Evolutionary conservation across 1,140 invertebrate genomes (phyloP), one percentile per base, ranked within the genome.

Genomic region (Melitaea cinxia): DNA sequence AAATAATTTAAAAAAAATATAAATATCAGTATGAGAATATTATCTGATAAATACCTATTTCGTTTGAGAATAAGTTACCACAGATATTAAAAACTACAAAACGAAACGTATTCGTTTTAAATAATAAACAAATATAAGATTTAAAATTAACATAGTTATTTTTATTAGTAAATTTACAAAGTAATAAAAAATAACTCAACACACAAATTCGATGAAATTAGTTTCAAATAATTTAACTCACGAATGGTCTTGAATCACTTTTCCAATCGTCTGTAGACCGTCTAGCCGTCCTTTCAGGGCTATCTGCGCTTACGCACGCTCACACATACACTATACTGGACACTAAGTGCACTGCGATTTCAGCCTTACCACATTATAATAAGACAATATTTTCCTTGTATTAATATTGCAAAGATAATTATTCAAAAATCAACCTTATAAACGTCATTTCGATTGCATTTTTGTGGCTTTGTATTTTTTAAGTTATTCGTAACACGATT

Each of bases 251-350:
- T 14, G 26, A 55, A 37, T 58, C 47, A 42, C 19, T 39, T 58
- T 47, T 26, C 33, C 63, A 45, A 52, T 42, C 56, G 81, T 83
- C 78, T 83, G 75, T 76, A 72, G 52, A 70, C 71, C 60, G 81
- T 83, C 81, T 81, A 83, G 77, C 57, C 54, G 39, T 59, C 66
- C 73, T 66, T 75, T 49, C 52, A 70, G 55, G 72, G 73, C 73
- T 83, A 76, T 77, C 76, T 60, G 73, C 72, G 75, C 68, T 61
- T 68, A 77, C 79, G 71, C 71, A 75, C 65, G 47, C 68, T 72
- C 66, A 65, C 69, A 66, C 69, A 68, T 55, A 64, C 47, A 21
- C 6, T n/a, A 45, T 45, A 50, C 45, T 24, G 17, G 12, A 37
- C 30, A 19, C 4, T 7, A 9, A 24, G 15, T 4, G 2, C 45